A percentile compares a stretch with the other conserved stretches of the same genome.
phyloP scores from a whole-genome alignment of 2,888 invertebrate genomes.

The Hanleya hanleyi region DNA sequence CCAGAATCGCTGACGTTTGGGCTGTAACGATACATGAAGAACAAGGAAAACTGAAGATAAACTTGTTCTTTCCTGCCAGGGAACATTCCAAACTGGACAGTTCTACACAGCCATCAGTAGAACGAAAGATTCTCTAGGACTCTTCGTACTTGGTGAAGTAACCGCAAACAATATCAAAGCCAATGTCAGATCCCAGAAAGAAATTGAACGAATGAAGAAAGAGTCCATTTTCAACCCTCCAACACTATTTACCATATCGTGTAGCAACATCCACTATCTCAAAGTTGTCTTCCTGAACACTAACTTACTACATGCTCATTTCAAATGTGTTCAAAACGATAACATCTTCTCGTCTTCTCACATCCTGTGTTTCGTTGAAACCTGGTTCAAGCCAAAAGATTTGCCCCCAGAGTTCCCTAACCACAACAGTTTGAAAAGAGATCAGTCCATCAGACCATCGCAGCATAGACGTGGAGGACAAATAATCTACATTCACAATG shows the following conservation, averaged over 20 bases:
- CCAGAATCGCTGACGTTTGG: conserved; percentile 24
- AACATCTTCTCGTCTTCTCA: not conserved
- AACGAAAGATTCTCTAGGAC: conserved; percentile 15
- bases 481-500: no score
- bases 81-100: conserved; percentile 16
- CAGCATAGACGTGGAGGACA: no score
- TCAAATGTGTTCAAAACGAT: not conserved
- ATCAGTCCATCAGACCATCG: no score
- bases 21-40: conserved; percentile 33
- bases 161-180: conserved; percentile 12
- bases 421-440: no score
- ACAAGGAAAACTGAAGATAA: conserved; percentile 32
- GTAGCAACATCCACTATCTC: not conserved
- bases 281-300: not conserved
- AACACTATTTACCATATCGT: not conserved
- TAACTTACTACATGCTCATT: not conserved
- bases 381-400: not conserved
- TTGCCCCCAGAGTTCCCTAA: not conserved
- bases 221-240: not conserved
- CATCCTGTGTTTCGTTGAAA: not conserved
- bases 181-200: conserved; percentile 1
- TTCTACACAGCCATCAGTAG: conserved; percentile 28
- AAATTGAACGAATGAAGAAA: not conserved
- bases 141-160: conserved; percentile 16
- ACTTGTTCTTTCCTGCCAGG: conserved; percentile 18